Conservation (phyloP, 2,888 invertebrate species). For the Nephrocerus scutellatus region DNA sequence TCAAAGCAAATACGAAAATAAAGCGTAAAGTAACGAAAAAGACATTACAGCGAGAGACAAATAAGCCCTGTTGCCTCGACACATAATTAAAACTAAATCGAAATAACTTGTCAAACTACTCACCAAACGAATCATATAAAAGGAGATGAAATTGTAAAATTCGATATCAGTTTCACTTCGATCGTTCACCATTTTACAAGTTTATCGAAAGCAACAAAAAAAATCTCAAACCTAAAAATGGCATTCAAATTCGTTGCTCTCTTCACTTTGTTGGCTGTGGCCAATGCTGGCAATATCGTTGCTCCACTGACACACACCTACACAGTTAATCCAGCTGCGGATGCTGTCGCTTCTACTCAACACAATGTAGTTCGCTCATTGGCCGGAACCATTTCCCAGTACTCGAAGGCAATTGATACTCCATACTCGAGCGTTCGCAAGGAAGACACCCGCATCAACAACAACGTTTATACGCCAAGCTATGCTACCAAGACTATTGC, state of each 20-base stretch:
- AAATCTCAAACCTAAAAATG: slow-evolving; percentile 25
- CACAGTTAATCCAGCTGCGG: slow-evolving; percentile 34
- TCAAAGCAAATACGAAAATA: no score
- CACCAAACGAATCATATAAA: slow-evolving; percentile 34
- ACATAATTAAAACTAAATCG: no score
- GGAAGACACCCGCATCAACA: slow-evolving; percentile 53
- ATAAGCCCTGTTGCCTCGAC: no score
- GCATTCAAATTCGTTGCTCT: slow-evolving; percentile 52
- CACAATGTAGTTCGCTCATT: slow-evolving; percentile 53
- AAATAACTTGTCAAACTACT: no score
- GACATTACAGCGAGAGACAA: no score
- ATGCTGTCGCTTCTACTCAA: slow-evolving; percentile 47
- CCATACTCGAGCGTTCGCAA: slow-evolving; percentile 55
- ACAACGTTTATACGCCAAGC: slow-evolving; percentile 51
- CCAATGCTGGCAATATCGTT: slow-evolving; percentile 56
- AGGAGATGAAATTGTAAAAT: slow-evolving; percentile 14
- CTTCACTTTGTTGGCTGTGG: slow-evolving; percentile 56
- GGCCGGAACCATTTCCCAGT: slow-evolving; percentile 51
- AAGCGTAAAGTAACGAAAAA: no score
- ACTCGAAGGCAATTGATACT: slow-evolving; percentile 53
- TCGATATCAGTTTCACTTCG: slow-evolving; percentile 31
- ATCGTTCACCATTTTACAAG: slow-evolving; percentile 17
- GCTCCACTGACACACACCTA: slow-evolving; percentile 23
- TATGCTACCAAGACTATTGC: slow-evolving; percentile 33
- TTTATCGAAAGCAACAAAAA: slow-evolving; percentile 8